These are phyloP conservation scores for Stictocephala bisonia DNA, from an alignment of 2,888 invertebrate genomes.

Conservation along the genomic window DNA sequence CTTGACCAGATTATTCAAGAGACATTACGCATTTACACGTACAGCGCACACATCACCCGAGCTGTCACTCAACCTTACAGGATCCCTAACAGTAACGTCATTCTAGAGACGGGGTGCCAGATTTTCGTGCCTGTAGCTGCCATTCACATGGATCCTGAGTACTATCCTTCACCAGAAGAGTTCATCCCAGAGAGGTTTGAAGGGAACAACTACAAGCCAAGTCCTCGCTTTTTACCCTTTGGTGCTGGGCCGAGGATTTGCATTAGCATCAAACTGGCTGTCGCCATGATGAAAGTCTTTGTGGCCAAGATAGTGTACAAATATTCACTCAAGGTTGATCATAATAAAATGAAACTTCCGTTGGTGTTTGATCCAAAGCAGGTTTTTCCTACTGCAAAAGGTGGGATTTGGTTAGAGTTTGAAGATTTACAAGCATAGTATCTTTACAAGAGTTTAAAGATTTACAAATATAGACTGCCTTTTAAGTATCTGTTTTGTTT, in stretches of 20 bases:
- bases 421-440: too few species aligned
- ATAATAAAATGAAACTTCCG: not conserved
- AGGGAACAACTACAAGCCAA: conserved; percentile 8
- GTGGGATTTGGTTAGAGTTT: conserved; percentile 19
- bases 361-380: not conserved
- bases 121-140: not conserved
- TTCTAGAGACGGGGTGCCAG: not conserved
- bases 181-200: conserved; percentile 25
- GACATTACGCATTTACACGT: not conserved
- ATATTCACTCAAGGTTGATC: not conserved
- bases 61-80: conserved; percentile 8
- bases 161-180: conserved; percentile 7
- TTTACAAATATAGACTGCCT: too few species aligned
- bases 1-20: conserved; percentile 8
- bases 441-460: too few species aligned
- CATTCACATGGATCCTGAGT: conserved; percentile 8
- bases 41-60: not conserved
- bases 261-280: conserved; percentile 4
- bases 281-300: conserved; percentile 11
- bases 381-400: conserved; percentile 1
- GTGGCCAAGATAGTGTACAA: conserved; percentile 3
- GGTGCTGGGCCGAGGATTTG: conserved; percentile 15
- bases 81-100: not conserved
- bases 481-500: too few species aligned
- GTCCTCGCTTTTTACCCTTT: conserved; percentile 7